Evolutionary conservation across 1,140 invertebrate genomes (phyloP).

Genomic region (Coptotermes formosanus): DNA sequence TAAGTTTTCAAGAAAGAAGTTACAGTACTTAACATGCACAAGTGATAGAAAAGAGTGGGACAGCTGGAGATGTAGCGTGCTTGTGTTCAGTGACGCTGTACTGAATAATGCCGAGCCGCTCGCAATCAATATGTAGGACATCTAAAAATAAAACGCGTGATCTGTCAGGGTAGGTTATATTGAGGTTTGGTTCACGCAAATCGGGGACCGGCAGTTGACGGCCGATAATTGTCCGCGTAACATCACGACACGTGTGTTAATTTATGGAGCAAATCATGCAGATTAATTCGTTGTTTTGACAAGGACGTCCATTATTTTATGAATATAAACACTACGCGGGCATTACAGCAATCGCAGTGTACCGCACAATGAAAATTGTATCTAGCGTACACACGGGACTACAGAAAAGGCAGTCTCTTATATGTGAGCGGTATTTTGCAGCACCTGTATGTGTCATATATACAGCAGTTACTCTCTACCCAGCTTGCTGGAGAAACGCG

Average conservation of each 20-base stretch:
- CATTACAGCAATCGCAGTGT: too few species aligned
- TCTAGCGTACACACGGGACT: not conserved
- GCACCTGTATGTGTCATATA: too few species aligned
- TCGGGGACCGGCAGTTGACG: not conserved
- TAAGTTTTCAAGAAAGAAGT: too few species aligned
- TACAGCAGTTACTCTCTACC: too few species aligned
- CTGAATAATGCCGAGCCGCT: not conserved
- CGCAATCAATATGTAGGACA: not conserved
- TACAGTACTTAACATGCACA: too few species aligned
- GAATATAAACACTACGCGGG: not conserved
- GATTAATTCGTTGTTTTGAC: slow-evolving; percentile 2
- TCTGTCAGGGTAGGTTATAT: not conserved
- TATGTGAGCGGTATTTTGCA: too few species aligned
- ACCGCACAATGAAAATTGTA: not conserved
- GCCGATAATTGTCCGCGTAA: not conserved
- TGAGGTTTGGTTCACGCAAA: not conserved
- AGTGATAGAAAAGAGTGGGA: not conserved
- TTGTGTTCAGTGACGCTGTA: not conserved
- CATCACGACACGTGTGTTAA: not conserved
- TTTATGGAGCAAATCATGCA: not conserved
- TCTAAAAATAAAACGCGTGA: not conserved
- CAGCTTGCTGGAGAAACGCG: too few species aligned
- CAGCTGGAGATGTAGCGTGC: not conserved
- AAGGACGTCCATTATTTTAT: not conserved
- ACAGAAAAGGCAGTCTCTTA: too few species aligned